phyloP scores from a whole-genome alignment of 2,888 invertebrate genomes.

The Drosophila demipolita region DNA sequence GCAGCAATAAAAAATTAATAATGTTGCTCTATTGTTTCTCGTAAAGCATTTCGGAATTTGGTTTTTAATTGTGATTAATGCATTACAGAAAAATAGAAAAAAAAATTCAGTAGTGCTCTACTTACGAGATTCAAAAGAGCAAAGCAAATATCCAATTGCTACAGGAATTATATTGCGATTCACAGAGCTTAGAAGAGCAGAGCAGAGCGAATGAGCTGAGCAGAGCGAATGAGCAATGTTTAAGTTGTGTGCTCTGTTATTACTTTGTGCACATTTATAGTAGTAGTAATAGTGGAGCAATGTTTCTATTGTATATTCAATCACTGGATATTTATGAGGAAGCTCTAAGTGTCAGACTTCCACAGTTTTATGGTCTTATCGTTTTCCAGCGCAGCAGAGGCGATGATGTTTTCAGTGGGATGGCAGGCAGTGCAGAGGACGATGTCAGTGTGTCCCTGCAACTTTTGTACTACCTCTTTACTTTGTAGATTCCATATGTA shows the following conservation, averaged over 20 bases:
- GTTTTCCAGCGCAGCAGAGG: conserved; percentile 98
- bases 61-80: no score
- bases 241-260: not conserved
- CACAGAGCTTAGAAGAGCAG: no score
- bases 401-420: conserved; percentile 99
- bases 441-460: conserved; percentile 97
- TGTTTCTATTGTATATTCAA: conserved; percentile 8
- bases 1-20: no score
- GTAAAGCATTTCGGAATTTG: no score
- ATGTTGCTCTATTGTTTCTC: no score
- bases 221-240: not conserved
- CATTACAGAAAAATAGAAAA: no score
- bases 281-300: not conserved
- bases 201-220: not conserved
- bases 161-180: not conserved
- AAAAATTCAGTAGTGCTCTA: no score
- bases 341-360: conserved; percentile 95
- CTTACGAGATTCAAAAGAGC: no score
- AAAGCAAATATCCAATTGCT: not conserved
- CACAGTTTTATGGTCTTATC: conserved; percentile 99
- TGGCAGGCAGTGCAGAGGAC: conserved; percentile 99
- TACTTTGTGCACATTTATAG: not conserved
- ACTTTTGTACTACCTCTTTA: conserved; percentile 99
- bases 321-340: conserved; percentile 7
- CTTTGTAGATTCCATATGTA: conserved; percentile 99